phyloP scores from a whole-genome alignment of 1,140 invertebrate species.

The Drosophila parvula region DNA sequence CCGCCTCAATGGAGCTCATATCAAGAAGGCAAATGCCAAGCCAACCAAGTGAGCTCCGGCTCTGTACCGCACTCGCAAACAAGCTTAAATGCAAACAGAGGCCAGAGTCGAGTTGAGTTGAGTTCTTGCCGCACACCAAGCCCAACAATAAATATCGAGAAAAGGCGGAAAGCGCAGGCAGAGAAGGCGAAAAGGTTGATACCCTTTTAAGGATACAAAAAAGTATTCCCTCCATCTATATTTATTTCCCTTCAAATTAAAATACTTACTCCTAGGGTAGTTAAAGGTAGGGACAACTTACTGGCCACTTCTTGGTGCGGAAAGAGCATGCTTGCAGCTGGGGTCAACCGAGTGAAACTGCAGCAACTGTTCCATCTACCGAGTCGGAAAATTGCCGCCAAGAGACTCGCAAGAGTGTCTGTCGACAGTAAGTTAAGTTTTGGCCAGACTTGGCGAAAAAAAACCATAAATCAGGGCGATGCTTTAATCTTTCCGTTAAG shows the following conservation, averaged over 20 bases:
- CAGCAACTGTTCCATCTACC: slow-evolving; percentile 21
- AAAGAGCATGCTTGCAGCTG: no score
- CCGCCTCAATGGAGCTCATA: slow-evolving; percentile 56
- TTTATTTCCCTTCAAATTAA: no score
- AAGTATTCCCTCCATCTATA: no score
- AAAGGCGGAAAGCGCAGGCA: not conserved
- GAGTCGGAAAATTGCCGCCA: slow-evolving; percentile 9
- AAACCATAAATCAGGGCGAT: slow-evolving; percentile 62
- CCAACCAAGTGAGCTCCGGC: slow-evolving; percentile 45
- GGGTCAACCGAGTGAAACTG: slow-evolving; percentile 22
- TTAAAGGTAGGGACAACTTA: no score
- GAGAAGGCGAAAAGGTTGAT: not conserved
- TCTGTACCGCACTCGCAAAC: not conserved
- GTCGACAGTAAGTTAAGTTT: slow-evolving; percentile 17
- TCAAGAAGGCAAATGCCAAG: slow-evolving; percentile 63
- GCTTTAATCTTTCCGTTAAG: slow-evolving; percentile 66
- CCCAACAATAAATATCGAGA: slow-evolving; percentile 25
- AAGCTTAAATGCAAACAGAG: slow-evolving; percentile 62
- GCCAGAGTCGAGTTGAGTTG: slow-evolving; percentile 9
- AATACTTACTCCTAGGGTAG: no score
- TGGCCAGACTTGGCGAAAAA: no score
- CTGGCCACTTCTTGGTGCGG: no score
- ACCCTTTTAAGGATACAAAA: not conserved
- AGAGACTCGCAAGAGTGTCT: not conserved
- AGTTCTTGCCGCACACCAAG: slow-evolving; percentile 19